Evolutionary conservation across 1,140 invertebrate genomes (phyloP).

Genomic region (Oreohelix idahoensis): DNA sequence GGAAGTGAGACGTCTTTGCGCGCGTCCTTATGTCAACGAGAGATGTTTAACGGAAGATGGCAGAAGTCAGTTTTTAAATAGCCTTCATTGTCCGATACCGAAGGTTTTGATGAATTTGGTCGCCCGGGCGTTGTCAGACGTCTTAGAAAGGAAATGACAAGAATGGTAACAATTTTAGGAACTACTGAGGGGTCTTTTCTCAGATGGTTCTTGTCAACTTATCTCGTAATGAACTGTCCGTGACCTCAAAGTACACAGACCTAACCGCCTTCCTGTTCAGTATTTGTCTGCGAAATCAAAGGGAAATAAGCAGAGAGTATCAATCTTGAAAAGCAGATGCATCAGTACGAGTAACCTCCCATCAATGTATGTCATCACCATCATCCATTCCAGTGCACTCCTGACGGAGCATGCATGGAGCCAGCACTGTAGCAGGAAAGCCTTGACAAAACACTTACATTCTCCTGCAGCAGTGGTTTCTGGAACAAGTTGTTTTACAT

Average conservation of each 20-base stretch:
- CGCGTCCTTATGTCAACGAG: neutral
- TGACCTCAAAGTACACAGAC: neutral
- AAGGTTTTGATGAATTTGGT: conserved; percentile 2
- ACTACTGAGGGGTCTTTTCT: neutral
- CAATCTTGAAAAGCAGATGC: too few species aligned
- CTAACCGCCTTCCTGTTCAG: neutral
- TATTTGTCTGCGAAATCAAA: neutral
- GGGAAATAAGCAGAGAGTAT: neutral
- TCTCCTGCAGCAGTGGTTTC: too few species aligned
- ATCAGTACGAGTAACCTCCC: too few species aligned
- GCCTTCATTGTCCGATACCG: neutral
- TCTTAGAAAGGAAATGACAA: neutral
- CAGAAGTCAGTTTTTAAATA: conserved; percentile 21
- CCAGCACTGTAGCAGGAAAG: too few species aligned
- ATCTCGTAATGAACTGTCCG: neutral
- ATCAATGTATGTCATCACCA: too few species aligned
- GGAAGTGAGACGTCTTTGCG: conserved; percentile 5
- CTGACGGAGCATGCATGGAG: too few species aligned
- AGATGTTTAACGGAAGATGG: neutral
- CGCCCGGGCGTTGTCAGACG: neutral
- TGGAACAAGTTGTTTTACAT: too few species aligned
- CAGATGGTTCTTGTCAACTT: neutral
- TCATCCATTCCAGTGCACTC: too few species aligned
- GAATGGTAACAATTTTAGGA: conserved; percentile 15
- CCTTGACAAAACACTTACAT: too few species aligned